Conservation (phyloP, 2,113 vertebrate genomes). For the Maccullochella peelii region DNA sequence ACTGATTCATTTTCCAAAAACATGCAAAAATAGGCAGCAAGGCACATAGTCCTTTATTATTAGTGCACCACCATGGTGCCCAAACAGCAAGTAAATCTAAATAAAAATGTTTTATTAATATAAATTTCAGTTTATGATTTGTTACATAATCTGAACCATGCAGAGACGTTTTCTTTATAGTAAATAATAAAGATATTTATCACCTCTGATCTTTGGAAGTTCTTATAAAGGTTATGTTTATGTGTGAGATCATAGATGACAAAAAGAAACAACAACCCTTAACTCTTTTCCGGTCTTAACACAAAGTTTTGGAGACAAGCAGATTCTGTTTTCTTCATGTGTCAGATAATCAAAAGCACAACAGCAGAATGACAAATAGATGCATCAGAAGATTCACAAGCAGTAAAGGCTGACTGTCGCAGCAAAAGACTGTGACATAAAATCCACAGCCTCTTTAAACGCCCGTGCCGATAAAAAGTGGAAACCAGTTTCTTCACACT, state of each 20-base stretch:
- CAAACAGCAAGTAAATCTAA: not conserved
- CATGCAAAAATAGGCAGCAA: not conserved
- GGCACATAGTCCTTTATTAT: not conserved
- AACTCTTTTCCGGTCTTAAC: not conserved
- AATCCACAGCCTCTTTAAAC: conserved; percentile 61
- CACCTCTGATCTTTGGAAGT: not conserved
- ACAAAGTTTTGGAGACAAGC: conserved; percentile 6
- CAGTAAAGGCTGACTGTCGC: not conserved
- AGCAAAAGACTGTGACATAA: conserved; percentile 28
- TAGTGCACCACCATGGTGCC: too few relatives aligned
- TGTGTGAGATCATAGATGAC: not conserved
- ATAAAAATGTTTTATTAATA: not conserved
- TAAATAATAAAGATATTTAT: not conserved
- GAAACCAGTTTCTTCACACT: conserved; percentile 83
- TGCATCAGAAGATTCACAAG: not conserved
- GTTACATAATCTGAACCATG: not conserved
- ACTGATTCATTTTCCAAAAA: not conserved
- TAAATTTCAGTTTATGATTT: not conserved
- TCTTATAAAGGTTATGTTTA: conserved; percentile 4
- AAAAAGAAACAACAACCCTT: conserved; percentile 4
- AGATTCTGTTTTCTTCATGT: conserved; percentile 3
- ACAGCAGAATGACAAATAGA: conserved; percentile 23
- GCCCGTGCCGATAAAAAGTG: conserved; percentile 73
- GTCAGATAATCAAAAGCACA: conserved; percentile 20
- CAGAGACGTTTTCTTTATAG: not conserved